Base-by-base conservation (phyloP, 2,888 invertebrate species). In the Eupithecia dodoneata region DNA sequence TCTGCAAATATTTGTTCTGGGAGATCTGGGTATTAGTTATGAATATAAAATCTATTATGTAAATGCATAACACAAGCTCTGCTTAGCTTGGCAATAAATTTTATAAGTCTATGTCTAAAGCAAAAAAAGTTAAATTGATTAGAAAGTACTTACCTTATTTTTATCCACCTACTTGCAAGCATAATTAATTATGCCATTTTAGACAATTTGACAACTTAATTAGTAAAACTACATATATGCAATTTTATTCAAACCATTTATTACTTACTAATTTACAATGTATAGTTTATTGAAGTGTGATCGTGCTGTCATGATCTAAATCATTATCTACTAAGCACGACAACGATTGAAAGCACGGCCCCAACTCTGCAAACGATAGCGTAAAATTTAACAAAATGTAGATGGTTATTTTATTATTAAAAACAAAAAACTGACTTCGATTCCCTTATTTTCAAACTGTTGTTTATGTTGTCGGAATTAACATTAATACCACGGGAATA, bases 301-400 rank as follows among this genome's bases (percentile, higher is more conserved):
- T 71, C 42, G 70, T 30, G 52, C 49, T 30, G 30, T 65, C 76
- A 75, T 74, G 69, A 49, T 76, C 59, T 15, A 47, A 63, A 44
- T 77, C 55, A 72, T 76, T 78, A 79, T 81, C 76, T 76, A 10
- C 52, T 7, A 18, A 67, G 66, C 80, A 73, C 42, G 73, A 55
- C 63, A 52, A 76, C 67, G 63, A 74, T 75, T 74, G 75, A 74
- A 74, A 63, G 69, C 67, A 67, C 55, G 70, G 47, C 67, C 67
- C n/a, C 67, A 41, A 69, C 67, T 66, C 45, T 45, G 42, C 7
- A n/a, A 7, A 70, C 47, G 10, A 59, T 18, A 18, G 18, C 59
- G 10, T 10, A 9, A 18, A 59, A 18, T 3, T 59, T 0, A 9
- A 55, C 5, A 55, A 55, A 55, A 55, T 55, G 0, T 15, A n/a